Evolutionary conservation across 1,140 invertebrate species (phyloP).

Genomic region (Homalodisca vitripennis): DNA sequence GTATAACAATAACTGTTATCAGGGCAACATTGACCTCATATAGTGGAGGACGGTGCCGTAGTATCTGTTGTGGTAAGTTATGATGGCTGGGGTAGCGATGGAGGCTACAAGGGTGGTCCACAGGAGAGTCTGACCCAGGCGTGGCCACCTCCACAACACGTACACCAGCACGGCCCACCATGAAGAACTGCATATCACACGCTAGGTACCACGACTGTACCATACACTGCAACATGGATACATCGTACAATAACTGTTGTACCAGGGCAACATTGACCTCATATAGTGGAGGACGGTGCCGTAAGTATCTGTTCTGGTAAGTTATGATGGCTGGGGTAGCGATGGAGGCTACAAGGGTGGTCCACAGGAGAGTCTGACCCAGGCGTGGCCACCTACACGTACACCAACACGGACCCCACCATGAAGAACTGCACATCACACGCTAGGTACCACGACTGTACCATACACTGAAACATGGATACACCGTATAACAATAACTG

Average conservation of each 20-base stretch:
- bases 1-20: slow-evolving; percentile 31
- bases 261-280: slow-evolving; percentile 44
- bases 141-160: slow-evolving; percentile 47
- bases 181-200: slow-evolving; percentile 54
- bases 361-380: slow-evolving; percentile 31
- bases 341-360: slow-evolving; percentile 13
- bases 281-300: slow-evolving; percentile 28
- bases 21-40: slow-evolving; percentile 43
- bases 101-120: slow-evolving; percentile 22
- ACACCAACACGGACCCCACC: slow-evolving; percentile 49
- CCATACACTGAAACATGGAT: slow-evolving; percentile 56
- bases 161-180: slow-evolving; percentile 51
- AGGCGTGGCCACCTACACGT: slow-evolving; percentile 46
- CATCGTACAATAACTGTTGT: too few relatives aligned
- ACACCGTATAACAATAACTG: too few relatives aligned
- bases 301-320: slow-evolving; percentile 34
- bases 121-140: slow-evolving; percentile 32
- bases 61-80: slow-evolving; percentile 34
- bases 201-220: slow-evolving; percentile 57
- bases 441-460: slow-evolving; percentile 55
- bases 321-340: slow-evolving; percentile 30
- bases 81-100: slow-evolving; percentile 22
- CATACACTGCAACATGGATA: slow-evolving; percentile 57
- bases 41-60: slow-evolving; percentile 28
- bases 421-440: slow-evolving; percentile 55